Evolutionary conservation across 2,113 vertebrate species (phyloP), one percentile per base, ranked within the genome.

Genomic region (Zapornia atra): DNA sequence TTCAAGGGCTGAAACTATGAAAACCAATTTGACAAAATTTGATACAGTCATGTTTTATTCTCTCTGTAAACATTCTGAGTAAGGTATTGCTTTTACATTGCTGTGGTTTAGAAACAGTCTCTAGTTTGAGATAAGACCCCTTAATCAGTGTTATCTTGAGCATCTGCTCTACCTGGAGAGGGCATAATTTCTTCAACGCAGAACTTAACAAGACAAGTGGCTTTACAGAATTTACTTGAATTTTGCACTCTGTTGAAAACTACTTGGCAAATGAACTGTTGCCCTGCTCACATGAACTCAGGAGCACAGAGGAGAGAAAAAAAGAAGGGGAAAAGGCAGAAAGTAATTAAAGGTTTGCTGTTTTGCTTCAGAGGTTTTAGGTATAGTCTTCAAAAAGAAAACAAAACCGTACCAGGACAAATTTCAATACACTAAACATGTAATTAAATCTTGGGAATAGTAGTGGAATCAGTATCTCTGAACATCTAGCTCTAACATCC

Each of bases 21-120:
- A 86, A 91, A 71, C 22, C 31, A 80, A 64, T 80, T 92, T 5
- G 12, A 71, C 50, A 80, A 36, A 57, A 91, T 80, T 80, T 88
- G 64, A 88, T 29, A 71, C 25, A 86, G 76, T 20, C 72, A 77
- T 26, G 50, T 34, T 81, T 81, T 72, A 80, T 31, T 72, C 59
- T 46, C 68, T 69, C 42, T 69, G 21, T 16, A 77, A 86, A 60
- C 4, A 56, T 63, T 38, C 25, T 34, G 20, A 80, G 9, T 25
- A 69, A 57, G 12, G 12, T 24, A 60, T 53, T 64, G 28, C 42
- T 82, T 88, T 54, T 59, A 42, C 29, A 72, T 40, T 4, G 1
- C 53, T 65, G 31, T 34, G 26, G n/a, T 73, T 93, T 68, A 82
- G 29, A 26, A 77, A 73, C 77, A 57, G 28, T 46, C 6, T 19